phyloP scores from a whole-genome alignment of 2,888 invertebrate genomes.

The Alitta virens region DNA sequence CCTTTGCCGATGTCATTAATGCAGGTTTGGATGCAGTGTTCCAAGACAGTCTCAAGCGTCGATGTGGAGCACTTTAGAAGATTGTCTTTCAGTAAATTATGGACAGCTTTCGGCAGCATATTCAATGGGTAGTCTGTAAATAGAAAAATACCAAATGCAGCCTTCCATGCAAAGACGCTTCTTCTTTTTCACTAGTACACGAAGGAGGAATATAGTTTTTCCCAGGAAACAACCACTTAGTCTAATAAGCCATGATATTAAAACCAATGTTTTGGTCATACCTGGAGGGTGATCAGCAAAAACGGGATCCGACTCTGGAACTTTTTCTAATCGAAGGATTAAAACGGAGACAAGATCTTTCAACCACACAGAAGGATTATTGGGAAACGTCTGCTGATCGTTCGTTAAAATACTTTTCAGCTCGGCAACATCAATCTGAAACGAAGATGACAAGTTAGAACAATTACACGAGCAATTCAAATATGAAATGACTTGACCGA shows the following conservation, averaged over 20 bases:
- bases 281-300: conserved; percentile 45
- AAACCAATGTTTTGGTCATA: conserved; percentile 22
- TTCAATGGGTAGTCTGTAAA: conserved; percentile 43
- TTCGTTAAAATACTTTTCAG: conserved; percentile 45
- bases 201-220: neutral
- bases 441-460: neutral
- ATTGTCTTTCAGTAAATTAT: conserved; percentile 39
- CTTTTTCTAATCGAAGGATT: conserved; percentile 49
- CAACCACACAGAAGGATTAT: conserved; percentile 54
- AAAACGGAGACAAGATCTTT: conserved; percentile 55
- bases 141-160: neutral
- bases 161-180: no score
- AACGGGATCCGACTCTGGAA: conserved; percentile 41
- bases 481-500: no score
- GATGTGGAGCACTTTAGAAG: conserved; percentile 41
- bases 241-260: no score
- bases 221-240: neutral
- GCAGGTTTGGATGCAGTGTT: conserved; percentile 50
- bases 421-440: conserved; percentile 48
- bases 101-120: conserved; percentile 37
- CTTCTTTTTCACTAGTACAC: neutral
- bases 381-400: conserved; percentile 49
- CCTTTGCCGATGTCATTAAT: conserved; percentile 48
- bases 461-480: neutral
- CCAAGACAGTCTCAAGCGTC: conserved; percentile 49